Evolutionary conservation across 2,113 vertebrate genomes (phyloP).

Genomic region (Phalacrocorax aristotelis): DNA sequence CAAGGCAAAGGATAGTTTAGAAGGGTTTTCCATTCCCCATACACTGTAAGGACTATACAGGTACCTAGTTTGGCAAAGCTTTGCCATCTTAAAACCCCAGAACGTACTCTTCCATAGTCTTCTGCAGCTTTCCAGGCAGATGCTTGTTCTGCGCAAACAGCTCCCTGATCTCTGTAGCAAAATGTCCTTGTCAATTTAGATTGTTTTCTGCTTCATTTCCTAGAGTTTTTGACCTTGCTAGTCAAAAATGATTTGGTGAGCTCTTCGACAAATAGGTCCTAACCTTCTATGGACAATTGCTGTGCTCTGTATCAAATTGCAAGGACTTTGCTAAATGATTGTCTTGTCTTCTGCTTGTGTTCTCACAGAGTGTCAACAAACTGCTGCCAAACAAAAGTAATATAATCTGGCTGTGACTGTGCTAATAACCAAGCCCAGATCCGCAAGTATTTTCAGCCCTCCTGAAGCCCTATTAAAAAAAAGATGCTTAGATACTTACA

Average conservation of each 20-base stretch:
- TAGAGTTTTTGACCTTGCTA: neutral
- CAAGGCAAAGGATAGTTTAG: neutral
- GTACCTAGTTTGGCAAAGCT: neutral
- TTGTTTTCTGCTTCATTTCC: constrained; percentile 3
- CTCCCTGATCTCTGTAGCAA: neutral
- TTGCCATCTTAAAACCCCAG: neutral
- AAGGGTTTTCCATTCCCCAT: neutral
- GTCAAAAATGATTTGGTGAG: neutral
- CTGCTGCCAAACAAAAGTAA: neutral
- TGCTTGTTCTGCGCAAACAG: neutral
- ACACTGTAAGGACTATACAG: neutral
- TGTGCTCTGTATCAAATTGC: neutral
- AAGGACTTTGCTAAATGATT: neutral
- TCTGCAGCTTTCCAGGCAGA: neutral
- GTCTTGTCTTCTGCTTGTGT: neutral
- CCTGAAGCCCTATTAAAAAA: neutral
- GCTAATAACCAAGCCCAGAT: neutral
- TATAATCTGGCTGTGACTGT: neutral
- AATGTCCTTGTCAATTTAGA: neutral
- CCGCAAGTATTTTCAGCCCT: neutral
- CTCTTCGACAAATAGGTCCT: neutral
- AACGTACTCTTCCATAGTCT: neutral
- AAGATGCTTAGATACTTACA: neutral
- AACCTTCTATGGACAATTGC: neutral
- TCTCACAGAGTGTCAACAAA: neutral